Percentiles rank a stretch among this genome's conserved stretches.
Evolutionary conservation across 2,888 invertebrate species (phyloP).

Genomic region (Aporophyla nigra): DNA sequence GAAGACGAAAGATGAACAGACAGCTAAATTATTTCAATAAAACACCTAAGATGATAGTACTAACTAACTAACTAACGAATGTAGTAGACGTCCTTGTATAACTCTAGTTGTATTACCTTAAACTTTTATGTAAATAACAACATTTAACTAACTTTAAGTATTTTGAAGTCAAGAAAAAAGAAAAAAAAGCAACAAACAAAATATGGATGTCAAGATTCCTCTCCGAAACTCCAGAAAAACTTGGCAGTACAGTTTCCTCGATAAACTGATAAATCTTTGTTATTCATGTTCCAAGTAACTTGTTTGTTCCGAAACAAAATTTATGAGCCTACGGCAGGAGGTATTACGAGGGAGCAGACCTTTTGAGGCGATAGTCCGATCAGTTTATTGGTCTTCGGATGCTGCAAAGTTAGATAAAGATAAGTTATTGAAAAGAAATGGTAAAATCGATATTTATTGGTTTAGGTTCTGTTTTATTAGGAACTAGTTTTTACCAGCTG

Average conservation of each 20-base stretch:
- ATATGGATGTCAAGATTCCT: conserved; percentile 10
- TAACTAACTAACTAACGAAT: not conserved
- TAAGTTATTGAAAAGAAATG: conserved; percentile 6
- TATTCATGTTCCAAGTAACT: conserved; percentile 51
- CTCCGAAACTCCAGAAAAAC: conserved; percentile 12
- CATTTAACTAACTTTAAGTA: too few relatives aligned
- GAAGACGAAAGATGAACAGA: too few relatives aligned
- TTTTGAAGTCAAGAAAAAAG: not conserved
- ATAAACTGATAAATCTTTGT: conserved; percentile 58
- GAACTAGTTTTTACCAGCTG: too few relatives aligned
- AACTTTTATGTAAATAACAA: not conserved
- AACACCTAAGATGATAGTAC: too few relatives aligned
- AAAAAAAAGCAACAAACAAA: not conserved
- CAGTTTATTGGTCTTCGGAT: conserved; percentile 11
- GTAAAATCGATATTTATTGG: not conserved
- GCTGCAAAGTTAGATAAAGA: not conserved
- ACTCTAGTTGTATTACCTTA: not conserved
- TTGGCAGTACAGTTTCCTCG: conserved; percentile 21
- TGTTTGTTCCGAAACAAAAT: conserved; percentile 53
- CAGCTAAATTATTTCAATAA: too few relatives aligned
- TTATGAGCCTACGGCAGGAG: conserved; percentile 46
- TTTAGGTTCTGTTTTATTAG: not conserved
- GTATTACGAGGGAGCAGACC: conserved; percentile 16
- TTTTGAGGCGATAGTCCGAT: not conserved
- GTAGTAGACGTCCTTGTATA: not conserved